phyloP scores from a whole-genome alignment of 2,888 invertebrate genomes.

The Notodonta ziczac region DNA sequence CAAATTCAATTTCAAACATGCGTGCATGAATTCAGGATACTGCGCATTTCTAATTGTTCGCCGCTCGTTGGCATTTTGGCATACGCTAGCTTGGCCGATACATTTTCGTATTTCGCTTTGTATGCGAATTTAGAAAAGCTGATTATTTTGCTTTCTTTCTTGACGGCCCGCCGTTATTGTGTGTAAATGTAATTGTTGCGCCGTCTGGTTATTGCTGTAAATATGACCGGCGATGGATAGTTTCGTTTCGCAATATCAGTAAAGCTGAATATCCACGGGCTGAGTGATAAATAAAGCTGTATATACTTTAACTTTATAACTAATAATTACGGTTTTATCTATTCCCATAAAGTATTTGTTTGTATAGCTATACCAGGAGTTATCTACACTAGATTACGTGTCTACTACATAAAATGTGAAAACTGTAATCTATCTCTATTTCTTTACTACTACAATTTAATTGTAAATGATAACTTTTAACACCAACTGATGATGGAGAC shows the following conservation, averaged over 20 bases:
- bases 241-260: conserved; percentile 45
- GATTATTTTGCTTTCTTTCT: conserved; percentile 76
- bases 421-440: not conserved
- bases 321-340: too few relatives aligned
- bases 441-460: too few relatives aligned
- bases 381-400: too few relatives aligned
- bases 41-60: conserved; percentile 78
- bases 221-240: conserved; percentile 56
- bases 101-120: conserved; percentile 79
- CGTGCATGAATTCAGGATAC: conserved; percentile 44
- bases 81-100: conserved; percentile 62
- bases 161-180: conserved; percentile 66
- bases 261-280: conserved; percentile 40
- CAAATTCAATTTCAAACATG: conserved; percentile 42
- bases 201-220: conserved; percentile 70
- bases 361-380: too few relatives aligned
- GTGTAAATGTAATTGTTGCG: conserved; percentile 79
- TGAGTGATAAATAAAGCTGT: not conserved
- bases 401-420: not conserved
- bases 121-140: conserved; percentile 73
- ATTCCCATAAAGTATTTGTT: too few relatives aligned
- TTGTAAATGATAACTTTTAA: too few relatives aligned
- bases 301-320: too few relatives aligned
- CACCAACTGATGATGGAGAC: too few relatives aligned
- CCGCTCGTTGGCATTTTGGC: conserved; percentile 70